A percentile compares a stretch with the other conserved stretches of the same genome.
These are phyloP conservation scores for Anhinga rufa DNA, from an alignment of 2,113 vertebrate genomes.

Conservation along the genomic window DNA sequence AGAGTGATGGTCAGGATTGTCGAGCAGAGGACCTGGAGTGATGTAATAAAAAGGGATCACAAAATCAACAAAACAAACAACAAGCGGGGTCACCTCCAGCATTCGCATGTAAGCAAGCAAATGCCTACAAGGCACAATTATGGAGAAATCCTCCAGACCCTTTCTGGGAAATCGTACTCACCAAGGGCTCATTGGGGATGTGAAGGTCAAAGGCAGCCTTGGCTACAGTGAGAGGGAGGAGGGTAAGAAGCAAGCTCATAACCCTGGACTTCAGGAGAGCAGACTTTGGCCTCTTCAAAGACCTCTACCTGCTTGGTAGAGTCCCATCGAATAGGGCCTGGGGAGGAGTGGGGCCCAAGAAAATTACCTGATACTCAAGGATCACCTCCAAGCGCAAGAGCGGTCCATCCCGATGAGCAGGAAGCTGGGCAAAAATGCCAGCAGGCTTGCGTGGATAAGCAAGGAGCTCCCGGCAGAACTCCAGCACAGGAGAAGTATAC, in stretches of 20 bases:
- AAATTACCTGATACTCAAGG: background rate
- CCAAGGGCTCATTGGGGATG: background rate
- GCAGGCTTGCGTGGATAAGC: background rate
- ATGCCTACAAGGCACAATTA: background rate
- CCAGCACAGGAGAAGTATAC: background rate
- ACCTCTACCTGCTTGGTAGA: background rate
- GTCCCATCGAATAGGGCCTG: background rate
- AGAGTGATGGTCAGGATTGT: background rate
- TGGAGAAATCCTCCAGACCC: background rate
- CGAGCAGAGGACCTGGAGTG: accelerated
- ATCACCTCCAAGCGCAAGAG: background rate
- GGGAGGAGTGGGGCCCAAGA: background rate
- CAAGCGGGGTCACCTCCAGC: background rate
- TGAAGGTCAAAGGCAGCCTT: background rate
- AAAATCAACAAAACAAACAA: background rate
- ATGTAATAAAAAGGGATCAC: background rate
- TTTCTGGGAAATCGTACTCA: background rate
- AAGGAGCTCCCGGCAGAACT: background rate
- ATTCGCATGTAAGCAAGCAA: background rate
- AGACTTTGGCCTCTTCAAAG: background rate
- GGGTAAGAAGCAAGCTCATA: background rate
- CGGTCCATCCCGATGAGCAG: background rate
- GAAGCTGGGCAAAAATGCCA: background rate
- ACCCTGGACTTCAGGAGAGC: background rate
- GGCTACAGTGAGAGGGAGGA: background rate